Evolutionary conservation across 2,888 invertebrate species (phyloP).

Genomic region (Clivina fossor): DNA sequence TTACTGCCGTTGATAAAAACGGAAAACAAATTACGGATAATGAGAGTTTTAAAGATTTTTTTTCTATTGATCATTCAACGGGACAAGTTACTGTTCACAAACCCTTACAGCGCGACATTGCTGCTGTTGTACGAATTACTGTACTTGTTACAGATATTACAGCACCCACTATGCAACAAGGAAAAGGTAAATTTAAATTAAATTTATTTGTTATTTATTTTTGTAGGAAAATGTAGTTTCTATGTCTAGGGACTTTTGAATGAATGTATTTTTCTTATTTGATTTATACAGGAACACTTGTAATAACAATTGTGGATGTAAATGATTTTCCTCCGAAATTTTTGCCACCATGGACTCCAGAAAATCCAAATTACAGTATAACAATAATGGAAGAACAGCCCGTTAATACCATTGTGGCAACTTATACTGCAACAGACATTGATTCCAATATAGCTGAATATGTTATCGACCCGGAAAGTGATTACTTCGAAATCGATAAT

Average conservation of each 20-base stretch:
- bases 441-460: slow-evolving; percentile 83
- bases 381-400: slow-evolving; percentile 83
- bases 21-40: slow-evolving; percentile 65
- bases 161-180: slow-evolving; percentile 74
- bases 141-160: slow-evolving; percentile 81
- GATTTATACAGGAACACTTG: slow-evolving; percentile 59
- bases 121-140: slow-evolving; percentile 75
- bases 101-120: slow-evolving; percentile 65
- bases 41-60: slow-evolving; percentile 63
- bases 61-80: slow-evolving; percentile 62
- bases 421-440: slow-evolving; percentile 75
- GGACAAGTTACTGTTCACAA: slow-evolving; percentile 67
- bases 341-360: slow-evolving; percentile 69
- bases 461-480: slow-evolving; percentile 67
- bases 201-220: slow-evolving; percentile 10
- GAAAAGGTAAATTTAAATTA: slow-evolving; percentile 62
- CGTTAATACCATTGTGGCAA: slow-evolving; percentile 72
- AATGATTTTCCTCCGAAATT: slow-evolving; percentile 73
- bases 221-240: too few species aligned
- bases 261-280: slow-evolving; percentile 30
- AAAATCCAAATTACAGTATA: slow-evolving; percentile 64
- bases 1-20: slow-evolving; percentile 80
- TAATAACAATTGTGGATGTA: slow-evolving; percentile 70
- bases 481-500: slow-evolving; percentile 80
- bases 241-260: too few species aligned